Conservation (phyloP, 1,140 invertebrate species). For the Choristoneura fumiferana region DNA sequence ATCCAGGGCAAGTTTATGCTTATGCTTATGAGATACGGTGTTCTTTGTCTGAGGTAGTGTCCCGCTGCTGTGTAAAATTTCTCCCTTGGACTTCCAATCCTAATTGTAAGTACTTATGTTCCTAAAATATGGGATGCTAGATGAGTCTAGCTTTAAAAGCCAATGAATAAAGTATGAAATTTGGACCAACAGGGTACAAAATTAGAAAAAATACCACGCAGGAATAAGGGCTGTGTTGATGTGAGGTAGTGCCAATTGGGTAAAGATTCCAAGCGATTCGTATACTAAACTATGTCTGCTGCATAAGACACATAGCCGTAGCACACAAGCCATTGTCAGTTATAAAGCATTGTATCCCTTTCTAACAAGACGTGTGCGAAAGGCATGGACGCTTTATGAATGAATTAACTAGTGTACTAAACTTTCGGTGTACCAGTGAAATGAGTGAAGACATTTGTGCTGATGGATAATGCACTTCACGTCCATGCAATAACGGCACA, state of each 20-base stretch:
- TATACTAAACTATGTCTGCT: conserved; percentile 42
- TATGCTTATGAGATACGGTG: too few relatives aligned
- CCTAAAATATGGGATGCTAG: too few relatives aligned
- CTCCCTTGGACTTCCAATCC: too few relatives aligned
- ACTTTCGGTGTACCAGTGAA: conserved; percentile 9
- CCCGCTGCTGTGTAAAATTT: too few relatives aligned
- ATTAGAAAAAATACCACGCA: neutral
- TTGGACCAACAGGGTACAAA: neutral
- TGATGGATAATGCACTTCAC: conserved; percentile 56
- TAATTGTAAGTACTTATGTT: too few relatives aligned
- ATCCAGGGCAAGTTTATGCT: too few relatives aligned
- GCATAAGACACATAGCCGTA: conserved; percentile 48
- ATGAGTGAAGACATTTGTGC: conserved; percentile 46
- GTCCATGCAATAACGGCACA: conserved; percentile 70
- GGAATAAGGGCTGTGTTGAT: neutral
- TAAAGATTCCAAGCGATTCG: conserved; percentile 26
- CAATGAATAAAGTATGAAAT: conserved; percentile 2
- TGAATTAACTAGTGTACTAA: too few relatives aligned
- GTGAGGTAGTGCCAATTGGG: conserved; percentile 36
- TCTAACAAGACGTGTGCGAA: too few relatives aligned
- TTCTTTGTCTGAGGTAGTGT: too few relatives aligned
- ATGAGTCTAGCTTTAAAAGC: neutral
- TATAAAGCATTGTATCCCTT: too few relatives aligned
- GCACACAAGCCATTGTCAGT: too few relatives aligned
- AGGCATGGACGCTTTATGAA: too few relatives aligned